Evolutionary conservation across 2,797 vertebrate species (phyloP).

Genomic region (Chromis chromis): DNA sequence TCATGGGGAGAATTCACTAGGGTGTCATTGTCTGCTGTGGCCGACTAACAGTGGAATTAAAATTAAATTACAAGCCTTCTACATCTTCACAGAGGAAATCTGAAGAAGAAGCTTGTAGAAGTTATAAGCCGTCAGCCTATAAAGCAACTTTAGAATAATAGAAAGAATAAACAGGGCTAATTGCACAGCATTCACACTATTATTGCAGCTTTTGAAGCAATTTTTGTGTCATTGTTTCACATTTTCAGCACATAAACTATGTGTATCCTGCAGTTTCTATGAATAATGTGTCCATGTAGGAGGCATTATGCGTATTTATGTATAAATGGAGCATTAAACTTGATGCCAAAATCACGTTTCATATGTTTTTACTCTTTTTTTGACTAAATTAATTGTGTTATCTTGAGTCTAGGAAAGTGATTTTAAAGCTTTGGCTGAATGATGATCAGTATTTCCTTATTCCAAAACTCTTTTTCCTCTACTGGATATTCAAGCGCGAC

Average conservation of each 20-base stretch:
- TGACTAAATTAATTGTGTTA: neutral
- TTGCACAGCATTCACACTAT: too few relatives aligned
- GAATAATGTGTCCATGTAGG: neutral
- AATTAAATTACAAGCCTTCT: neutral
- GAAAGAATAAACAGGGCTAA: neutral
- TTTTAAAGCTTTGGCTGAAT: neutral
- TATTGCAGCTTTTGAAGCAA: too few relatives aligned
- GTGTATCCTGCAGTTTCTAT: too few relatives aligned
- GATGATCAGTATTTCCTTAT: neutral
- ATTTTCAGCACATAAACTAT: neutral
- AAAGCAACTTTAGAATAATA: neutral
- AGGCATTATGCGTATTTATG: neutral
- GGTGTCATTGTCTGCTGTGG: constrained; percentile 18
- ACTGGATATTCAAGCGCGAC: neutral
- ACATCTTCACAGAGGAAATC: neutral
- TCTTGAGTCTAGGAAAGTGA: neutral
- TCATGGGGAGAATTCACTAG: neutral
- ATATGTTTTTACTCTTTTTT: neutral
- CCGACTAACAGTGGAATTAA: neutral
- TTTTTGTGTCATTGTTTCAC: too few relatives aligned
- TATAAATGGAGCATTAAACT: neutral
- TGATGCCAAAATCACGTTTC: neutral
- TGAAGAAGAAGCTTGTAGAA: constrained; percentile 5
- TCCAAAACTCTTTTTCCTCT: neutral
- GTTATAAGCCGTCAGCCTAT: neutral